phyloP scores from a whole-genome alignment of 2,888 invertebrate species.

The Eucera pruinosa region DNA sequence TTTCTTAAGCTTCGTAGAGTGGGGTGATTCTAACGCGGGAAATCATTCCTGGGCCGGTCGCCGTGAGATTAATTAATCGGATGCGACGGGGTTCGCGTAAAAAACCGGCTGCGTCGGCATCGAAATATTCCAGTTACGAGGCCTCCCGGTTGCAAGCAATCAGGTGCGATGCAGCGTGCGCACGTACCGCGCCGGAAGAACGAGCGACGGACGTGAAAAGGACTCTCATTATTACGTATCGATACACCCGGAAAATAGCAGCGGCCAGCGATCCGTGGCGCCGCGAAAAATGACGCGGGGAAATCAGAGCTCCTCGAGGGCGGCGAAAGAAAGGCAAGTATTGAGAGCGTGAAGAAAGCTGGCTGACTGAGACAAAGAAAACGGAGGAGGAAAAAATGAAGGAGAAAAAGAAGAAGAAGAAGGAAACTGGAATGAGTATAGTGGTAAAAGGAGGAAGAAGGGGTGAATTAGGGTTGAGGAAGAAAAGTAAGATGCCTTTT shows the following conservation, averaged over 20 bases:
- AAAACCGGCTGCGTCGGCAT: slow-evolving; percentile 18
- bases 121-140: slow-evolving; percentile 50
- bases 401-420: neutral
- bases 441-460: no score
- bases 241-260: slow-evolving; percentile 78
- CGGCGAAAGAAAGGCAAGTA: slow-evolving; percentile 64
- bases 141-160: slow-evolving; percentile 9
- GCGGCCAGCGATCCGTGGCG: slow-evolving; percentile 36
- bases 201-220: slow-evolving; percentile 69
- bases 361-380: neutral
- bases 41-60: slow-evolving; percentile 40
- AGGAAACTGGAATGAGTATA: neutral
- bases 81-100: slow-evolving; percentile 39
- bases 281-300: slow-evolving; percentile 48
- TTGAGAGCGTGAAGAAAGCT: slow-evolving; percentile 48
- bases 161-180: slow-evolving; percentile 34
- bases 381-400: neutral
- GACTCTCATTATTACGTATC: slow-evolving; percentile 81
- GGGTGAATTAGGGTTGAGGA: neutral
- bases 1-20: neutral
- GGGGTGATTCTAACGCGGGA: neutral
- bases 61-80: slow-evolving; percentile 55
- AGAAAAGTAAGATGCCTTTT: neutral
- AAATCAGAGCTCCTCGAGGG: slow-evolving; percentile 32
- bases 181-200: slow-evolving; percentile 18